Conservation (phyloP, 1,140 invertebrate species). For the Odontomachus brunneus region DNA sequence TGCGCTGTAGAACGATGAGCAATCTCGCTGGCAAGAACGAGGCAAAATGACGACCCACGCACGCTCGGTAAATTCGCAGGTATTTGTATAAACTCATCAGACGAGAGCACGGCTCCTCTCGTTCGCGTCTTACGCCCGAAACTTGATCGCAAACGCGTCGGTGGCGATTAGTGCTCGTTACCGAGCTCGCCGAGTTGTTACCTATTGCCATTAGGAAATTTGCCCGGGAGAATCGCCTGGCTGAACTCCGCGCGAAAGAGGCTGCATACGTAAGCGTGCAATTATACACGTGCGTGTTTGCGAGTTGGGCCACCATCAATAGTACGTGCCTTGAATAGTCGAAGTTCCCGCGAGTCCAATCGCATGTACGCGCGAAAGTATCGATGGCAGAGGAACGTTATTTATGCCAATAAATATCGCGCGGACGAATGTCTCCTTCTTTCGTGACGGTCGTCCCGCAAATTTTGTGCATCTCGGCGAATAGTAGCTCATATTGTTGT, state of each 20-base stretch:
- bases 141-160: constrained; percentile 16
- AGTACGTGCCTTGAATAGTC: constrained; percentile 6
- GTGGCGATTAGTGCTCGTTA: constrained; percentile 5
- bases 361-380: background rate
- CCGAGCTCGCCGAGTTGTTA: background rate
- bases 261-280: background rate
- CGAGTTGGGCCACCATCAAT: background rate
- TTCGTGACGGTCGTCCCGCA: no score
- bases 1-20: background rate
- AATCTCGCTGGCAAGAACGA: background rate
- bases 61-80: background rate
- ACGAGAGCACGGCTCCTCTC: background rate
- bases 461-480: no score
- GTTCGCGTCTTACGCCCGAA: constrained; percentile 11
- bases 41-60: background rate
- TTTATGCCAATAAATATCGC: constrained; percentile 2
- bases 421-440: background rate
- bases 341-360: background rate
- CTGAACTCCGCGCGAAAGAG: background rate
- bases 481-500: no score
- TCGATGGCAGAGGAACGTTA: background rate
- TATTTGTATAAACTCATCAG: background rate
- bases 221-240: background rate
- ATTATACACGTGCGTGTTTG: background rate
- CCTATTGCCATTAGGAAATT: constrained; percentile 15